Evolutionary conservation across 2,797 vertebrate species (phyloP).

Genomic region (Petrocephalus schoutedeni): DNA sequence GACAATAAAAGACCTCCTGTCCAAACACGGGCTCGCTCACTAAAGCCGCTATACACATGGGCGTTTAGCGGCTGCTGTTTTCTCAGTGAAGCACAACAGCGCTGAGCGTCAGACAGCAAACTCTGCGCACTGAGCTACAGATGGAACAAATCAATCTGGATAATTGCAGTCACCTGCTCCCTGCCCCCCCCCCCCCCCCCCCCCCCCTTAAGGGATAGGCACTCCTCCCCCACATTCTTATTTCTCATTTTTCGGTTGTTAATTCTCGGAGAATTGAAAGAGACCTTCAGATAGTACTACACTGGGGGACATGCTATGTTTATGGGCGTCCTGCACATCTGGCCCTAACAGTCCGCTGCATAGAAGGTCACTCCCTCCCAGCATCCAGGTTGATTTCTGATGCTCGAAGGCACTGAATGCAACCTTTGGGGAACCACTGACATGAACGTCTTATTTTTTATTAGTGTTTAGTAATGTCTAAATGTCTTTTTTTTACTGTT

Average conservation of each 20-base stretch:
- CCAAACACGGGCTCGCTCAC: not conserved
- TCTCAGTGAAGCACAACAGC: not conserved
- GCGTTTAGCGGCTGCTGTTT: not conserved
- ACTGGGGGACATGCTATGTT: not conserved
- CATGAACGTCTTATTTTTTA: not conserved
- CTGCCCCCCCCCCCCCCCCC: not conserved
- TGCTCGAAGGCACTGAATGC: not conserved
- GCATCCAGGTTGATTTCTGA: not conserved
- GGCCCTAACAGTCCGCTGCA: not conserved
- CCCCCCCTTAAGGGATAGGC: not conserved
- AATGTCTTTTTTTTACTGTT: not conserved
- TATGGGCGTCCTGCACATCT: not conserved
- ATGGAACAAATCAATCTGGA: not conserved
- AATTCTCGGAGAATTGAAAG: not conserved
- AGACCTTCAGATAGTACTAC: not conserved
- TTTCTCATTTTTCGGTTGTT: not conserved
- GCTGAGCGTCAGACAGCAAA: not conserved
- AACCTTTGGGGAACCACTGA: not conserved
- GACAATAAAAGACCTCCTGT: not conserved
- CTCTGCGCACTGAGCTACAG: not conserved
- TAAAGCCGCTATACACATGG: not conserved
- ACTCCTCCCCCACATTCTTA: not conserved
- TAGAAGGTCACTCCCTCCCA: not conserved
- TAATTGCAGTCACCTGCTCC: not conserved
- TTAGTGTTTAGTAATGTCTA: not conserved